A percentile compares a stretch with the other conserved stretches of the same genome.
These are phyloP conservation scores for Anaspis maculata DNA, from an alignment of 2,888 invertebrate species.

Conservation along the genomic window DNA sequence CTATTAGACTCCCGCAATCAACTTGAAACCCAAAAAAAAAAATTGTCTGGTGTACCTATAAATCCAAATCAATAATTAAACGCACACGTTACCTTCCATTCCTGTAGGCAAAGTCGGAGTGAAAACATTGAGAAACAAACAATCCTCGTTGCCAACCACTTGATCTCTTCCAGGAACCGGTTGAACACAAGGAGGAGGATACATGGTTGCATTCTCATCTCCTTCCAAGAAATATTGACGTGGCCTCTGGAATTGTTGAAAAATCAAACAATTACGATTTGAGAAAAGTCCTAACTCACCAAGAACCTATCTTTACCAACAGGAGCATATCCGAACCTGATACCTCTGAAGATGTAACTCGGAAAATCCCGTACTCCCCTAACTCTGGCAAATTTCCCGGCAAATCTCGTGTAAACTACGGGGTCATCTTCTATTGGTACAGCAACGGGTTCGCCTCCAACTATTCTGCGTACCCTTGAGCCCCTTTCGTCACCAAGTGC, in stretches of 20 bases:
- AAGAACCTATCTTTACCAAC: slow-evolving; percentile 50
- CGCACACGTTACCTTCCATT: slow-evolving; percentile 46
- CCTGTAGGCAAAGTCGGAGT: slow-evolving; percentile 63
- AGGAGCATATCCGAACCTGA: slow-evolving; percentile 60
- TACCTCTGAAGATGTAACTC: slow-evolving; percentile 64
- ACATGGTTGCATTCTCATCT: slow-evolving; percentile 49
- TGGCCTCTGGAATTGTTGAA: slow-evolving; percentile 34
- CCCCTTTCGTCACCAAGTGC: slow-evolving; percentile 9
- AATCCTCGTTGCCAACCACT: slow-evolving; percentile 56
- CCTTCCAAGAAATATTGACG: slow-evolving; percentile 44
- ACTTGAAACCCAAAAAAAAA: too few relatives aligned
- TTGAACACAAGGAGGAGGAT: slow-evolving; percentile 55
- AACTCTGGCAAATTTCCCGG: slow-evolving; percentile 54
- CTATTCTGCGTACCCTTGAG: slow-evolving; percentile 45
- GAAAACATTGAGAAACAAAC: slow-evolving; percentile 67
- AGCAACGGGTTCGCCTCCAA: slow-evolving; percentile 60
- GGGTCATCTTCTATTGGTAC: slow-evolving; percentile 65
- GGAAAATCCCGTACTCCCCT: slow-evolving; percentile 54
- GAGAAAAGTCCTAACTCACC: slow-evolving; percentile 31
- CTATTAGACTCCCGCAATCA: too few relatives aligned
- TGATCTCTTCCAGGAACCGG: slow-evolving; percentile 40
- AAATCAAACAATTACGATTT: background rate
- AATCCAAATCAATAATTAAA: too few relatives aligned
- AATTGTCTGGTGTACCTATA: too few relatives aligned
- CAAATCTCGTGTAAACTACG: slow-evolving; percentile 56